Percentiles rank a stretch among this genome's conserved stretches.
Conservation (phyloP, 2,797 vertebrate species). For the Alosa sapidissima region DNA sequence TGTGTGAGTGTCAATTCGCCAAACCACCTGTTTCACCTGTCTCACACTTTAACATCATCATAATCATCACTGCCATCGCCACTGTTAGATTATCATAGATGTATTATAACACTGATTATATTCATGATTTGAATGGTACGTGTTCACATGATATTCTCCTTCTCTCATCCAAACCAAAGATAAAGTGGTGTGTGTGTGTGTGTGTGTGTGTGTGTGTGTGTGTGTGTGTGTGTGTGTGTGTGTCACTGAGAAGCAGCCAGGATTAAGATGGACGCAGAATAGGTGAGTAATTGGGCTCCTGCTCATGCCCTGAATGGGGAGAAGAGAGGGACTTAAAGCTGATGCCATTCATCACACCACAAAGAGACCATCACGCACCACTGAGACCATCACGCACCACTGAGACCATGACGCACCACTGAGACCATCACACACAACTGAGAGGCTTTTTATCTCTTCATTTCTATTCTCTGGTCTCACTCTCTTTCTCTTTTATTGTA, state of each 20-base stretch:
- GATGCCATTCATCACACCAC: neutral
- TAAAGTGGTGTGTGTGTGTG: neutral
- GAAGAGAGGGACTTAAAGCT: neutral
- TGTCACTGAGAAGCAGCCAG: neutral
- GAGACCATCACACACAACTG: neutral
- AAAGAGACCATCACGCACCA: neutral
- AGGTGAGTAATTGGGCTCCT: neutral
- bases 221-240: neutral
- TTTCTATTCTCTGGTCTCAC: neutral
- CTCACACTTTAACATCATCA: too few relatives aligned
- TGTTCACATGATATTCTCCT: neutral
- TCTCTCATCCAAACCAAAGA: neutral
- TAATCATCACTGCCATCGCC: too few relatives aligned
- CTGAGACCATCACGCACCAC: neutral
- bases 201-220: too few relatives aligned
- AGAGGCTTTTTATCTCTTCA: neutral
- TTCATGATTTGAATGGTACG: neutral
- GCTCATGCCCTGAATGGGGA: neutral
- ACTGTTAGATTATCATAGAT: neutral
- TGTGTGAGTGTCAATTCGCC: too few relatives aligned
- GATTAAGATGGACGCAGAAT: constrained; percentile 10
- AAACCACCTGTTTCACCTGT: too few relatives aligned
- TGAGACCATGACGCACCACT: neutral
- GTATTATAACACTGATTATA: neutral
- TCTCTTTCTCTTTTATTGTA: neutral